Evolutionary conservation across 2,113 vertebrate genomes (phyloP), one percentile per base, ranked within the genome.

Genomic region (Scytalopus superciliaris): DNA sequence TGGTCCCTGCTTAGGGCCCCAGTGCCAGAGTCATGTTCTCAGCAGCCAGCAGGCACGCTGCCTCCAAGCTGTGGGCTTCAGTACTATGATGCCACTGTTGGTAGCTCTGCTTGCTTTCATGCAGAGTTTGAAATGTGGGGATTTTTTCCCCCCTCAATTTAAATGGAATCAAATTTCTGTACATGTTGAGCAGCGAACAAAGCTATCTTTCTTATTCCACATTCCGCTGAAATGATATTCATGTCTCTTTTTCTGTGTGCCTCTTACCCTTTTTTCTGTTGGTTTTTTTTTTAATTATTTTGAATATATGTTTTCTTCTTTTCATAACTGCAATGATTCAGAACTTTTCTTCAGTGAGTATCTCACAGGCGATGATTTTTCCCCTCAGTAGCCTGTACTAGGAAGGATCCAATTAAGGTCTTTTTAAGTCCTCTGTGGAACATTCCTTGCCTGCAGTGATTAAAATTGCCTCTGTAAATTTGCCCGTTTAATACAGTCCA

Each of bases 381-480:
- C 22, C 14, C 56, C 39, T 93, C 60, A 52, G 27, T 55, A 88
- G 44, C n/a, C 68, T 90, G 49, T 52, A 53, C 33, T 1, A 0
- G 28, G 28, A 73, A 93, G 57, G 45, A 87, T 85, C 69, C 81
- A 94, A 68, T 87, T 82, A 85, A 91, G 69, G 33, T 17, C 14
- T 39, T 95, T 93, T 83, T 72, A 76, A 89, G 60, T 78, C 57
- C 40, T 83, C 63, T 42, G 72, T 89, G 83, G 47, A 84, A 52
- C 17, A 52, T 24, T 86, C 12, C 14, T 59, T 86, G 72, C 60
- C n/a, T 96, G 85, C 76, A 75, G 68, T 72, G 66, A 80, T 93
- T 92, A 80, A 86, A 70, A 95, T n/a, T 87, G 30, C 27, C 23
- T 84, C 67, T 88, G 56, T 82, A 96, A 90, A 93, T 93, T 91